Conservation (phyloP, 2,888 invertebrate genomes). For the Trachelus troglodyta region DNA sequence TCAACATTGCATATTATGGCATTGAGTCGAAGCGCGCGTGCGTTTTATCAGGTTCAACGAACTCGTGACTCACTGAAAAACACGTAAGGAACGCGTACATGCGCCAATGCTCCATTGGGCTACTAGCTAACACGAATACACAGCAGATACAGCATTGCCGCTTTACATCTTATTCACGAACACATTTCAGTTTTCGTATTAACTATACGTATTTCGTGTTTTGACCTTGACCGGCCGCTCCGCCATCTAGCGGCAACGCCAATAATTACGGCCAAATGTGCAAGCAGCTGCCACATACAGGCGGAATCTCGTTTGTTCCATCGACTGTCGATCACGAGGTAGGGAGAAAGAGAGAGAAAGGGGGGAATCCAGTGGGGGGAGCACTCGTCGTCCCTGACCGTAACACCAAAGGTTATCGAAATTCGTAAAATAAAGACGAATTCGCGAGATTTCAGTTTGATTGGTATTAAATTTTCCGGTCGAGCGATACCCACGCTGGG, state of each 20-base stretch:
- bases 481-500: neutral
- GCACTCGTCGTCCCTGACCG: neutral
- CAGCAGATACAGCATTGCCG: neutral
- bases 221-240: neutral
- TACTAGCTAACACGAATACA: conserved; percentile 16
- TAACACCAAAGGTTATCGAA: neutral
- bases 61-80: conserved; percentile 32
- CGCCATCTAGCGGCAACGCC: neutral
- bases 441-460: neutral
- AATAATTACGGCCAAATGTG: neutral
- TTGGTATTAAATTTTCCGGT: neutral
- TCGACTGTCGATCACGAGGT: neutral
- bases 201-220: neutral
- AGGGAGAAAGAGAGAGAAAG: neutral
- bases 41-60: conserved; percentile 34
- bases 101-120: neutral
- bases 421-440: neutral
- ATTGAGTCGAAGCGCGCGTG: conserved; percentile 17
- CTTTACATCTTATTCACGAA: neutral
- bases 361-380: neutral
- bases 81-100: neutral
- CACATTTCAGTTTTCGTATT: neutral
- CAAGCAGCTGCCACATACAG: neutral
- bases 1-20: conserved; percentile 11
- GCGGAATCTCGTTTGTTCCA: neutral